phyloP scores from a whole-genome alignment of 2,113 vertebrate species.

The Ochotona princeps region DNA sequence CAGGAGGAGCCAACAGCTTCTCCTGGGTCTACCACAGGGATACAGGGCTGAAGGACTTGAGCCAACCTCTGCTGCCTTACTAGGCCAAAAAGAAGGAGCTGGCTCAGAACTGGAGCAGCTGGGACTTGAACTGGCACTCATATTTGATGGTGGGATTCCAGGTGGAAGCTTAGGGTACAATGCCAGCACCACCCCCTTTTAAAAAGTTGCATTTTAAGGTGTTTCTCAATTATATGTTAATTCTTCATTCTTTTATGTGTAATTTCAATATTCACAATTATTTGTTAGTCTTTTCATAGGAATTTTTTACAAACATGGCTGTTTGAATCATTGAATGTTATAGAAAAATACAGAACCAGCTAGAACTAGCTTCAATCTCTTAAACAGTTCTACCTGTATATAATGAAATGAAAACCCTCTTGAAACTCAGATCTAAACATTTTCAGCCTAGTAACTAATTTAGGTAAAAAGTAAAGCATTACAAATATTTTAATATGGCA shows the following conservation, averaged over 20 bases:
- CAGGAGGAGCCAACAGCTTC: too few species aligned
- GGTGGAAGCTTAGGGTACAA: too few species aligned
- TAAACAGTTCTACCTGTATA: background rate
- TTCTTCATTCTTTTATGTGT: background rate
- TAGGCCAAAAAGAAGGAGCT: too few species aligned
- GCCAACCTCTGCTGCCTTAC: too few species aligned
- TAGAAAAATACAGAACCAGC: background rate
- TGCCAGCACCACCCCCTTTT: too few species aligned
- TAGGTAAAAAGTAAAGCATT: background rate
- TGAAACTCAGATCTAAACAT: slow-evolving; percentile 45
- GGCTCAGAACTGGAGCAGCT: too few species aligned
- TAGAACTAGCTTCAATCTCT: background rate
- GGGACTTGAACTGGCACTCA: too few species aligned
- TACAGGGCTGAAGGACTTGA: too few species aligned
- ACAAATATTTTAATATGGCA: background rate
- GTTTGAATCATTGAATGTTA: slow-evolving; percentile 35
- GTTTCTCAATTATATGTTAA: slow-evolving; percentile 23
- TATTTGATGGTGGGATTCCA: too few species aligned
- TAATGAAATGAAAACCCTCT: background rate
- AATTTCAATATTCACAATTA: slow-evolving; percentile 28
- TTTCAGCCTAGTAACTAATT: slow-evolving; percentile 31
- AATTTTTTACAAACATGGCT: slow-evolving; percentile 5
- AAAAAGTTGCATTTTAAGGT: background rate
- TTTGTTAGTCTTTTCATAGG: background rate
- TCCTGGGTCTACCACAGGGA: too few species aligned